phyloP scores from a whole-genome alignment of 2,797 vertebrate genomes.

The Lagocephalus sceleratus region DNA sequence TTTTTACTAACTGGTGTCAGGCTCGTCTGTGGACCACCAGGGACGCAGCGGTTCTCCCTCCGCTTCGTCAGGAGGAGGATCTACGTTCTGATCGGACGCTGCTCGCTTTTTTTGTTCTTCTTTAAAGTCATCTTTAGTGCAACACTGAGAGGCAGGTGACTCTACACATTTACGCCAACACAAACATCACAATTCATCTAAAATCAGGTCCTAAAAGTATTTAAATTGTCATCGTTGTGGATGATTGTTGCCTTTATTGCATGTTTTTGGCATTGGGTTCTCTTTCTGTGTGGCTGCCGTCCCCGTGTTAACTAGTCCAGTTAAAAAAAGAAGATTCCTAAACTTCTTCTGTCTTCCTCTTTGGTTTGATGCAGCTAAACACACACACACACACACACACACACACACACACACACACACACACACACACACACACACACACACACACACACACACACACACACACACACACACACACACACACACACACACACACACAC shows the following conservation, averaged over 20 bases:
- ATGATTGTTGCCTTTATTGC: neutral
- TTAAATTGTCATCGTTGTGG: conserved; percentile 6
- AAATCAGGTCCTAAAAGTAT: conserved; percentile 24
- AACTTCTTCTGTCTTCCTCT: conserved; percentile 26
- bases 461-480: too few species aligned
- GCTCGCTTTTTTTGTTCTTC: too few species aligned
- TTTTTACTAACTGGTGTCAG: too few species aligned
- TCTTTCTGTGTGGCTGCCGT: neutral
- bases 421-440: too few species aligned
- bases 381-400: neutral
- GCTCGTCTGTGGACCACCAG: too few species aligned
- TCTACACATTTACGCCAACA: conserved; percentile 3
- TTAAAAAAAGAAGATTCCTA: neutral
- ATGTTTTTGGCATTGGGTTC: conserved; percentile 25
- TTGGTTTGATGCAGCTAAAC: neutral
- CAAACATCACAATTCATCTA: conserved; percentile 1
- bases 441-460: too few species aligned
- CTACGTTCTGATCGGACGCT: neutral
- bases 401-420: too few species aligned
- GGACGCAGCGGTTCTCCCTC: too few species aligned
- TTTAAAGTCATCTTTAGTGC: neutral
- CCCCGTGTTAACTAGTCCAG: too few species aligned
- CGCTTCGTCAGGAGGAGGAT: too few species aligned
- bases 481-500: too few species aligned
- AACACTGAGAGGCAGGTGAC: neutral